Evolutionary conservation across 2,888 invertebrate genomes (phyloP).

Genomic region (Coelinius sp.): DNA sequence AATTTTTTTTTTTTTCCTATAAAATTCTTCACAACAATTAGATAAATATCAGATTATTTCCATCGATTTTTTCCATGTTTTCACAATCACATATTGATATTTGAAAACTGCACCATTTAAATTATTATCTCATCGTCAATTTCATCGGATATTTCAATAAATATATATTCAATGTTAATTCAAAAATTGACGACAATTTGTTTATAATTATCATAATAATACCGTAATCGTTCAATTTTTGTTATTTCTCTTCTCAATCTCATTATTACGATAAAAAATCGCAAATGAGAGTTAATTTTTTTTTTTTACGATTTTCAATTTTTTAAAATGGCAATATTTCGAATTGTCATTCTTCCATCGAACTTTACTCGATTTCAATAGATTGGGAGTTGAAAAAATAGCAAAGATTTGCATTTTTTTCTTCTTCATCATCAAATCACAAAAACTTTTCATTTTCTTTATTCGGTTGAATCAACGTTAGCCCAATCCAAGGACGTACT

Average conservation of each 20-base stretch:
- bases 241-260: not conserved
- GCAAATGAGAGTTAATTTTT: no score
- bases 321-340: not conserved
- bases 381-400: not conserved
- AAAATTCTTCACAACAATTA: no score
- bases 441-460: slow-evolving; percentile 15
- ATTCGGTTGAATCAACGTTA: slow-evolving; percentile 67
- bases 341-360: not conserved
- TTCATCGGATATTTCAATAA: not conserved
- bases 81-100: not conserved
- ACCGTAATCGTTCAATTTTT: not conserved
- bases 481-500: slow-evolving; percentile 87
- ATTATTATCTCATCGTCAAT: not conserved
- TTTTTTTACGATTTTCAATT: not conserved
- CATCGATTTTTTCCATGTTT: not conserved
- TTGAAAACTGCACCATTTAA: not conserved
- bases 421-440: not conserved
- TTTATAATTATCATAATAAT: not conserved
- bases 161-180: not conserved
- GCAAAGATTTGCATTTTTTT: not conserved
- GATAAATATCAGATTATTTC: not conserved
- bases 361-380: not conserved
- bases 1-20: not conserved
- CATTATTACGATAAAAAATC: not conserved
- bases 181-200: slow-evolving; percentile 8